Conservation (phyloP, 2,797 vertebrate species). For the Notoglanidium macrostoma region DNA sequence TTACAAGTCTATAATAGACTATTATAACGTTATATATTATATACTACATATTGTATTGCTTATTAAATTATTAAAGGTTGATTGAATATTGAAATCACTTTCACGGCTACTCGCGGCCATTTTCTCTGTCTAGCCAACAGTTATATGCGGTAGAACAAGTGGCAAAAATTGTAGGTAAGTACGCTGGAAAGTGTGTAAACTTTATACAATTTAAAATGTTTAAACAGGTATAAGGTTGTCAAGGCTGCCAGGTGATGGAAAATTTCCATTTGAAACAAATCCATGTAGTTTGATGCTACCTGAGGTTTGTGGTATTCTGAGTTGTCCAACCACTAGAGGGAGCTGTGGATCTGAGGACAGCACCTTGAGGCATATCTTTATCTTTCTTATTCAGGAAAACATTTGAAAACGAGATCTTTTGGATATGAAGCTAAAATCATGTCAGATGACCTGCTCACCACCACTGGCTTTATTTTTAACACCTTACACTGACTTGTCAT, state of each 20-base stretch:
- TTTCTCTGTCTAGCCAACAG: not conserved
- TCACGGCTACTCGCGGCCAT: not conserved
- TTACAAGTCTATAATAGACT: not conserved
- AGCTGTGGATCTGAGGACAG: constrained; percentile 16
- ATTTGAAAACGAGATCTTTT: not conserved
- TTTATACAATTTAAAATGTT: not conserved
- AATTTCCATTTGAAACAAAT: not conserved
- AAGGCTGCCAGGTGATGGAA: not conserved
- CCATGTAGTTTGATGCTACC: not conserved
- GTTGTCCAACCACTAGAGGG: constrained; percentile 58
- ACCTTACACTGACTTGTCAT: not conserved
- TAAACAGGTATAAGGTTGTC: not conserved
- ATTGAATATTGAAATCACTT: not conserved
- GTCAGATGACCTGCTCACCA: not conserved
- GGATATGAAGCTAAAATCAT: not conserved
- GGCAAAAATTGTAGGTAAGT: not conserved
- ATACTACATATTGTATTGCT: not conserved
- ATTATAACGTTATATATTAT: not conserved
- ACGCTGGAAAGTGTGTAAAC: not conserved
- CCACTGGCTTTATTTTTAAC: not conserved
- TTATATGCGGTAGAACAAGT: not conserved
- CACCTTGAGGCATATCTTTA: not conserved
- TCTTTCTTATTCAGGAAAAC: not conserved
- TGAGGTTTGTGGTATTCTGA: not conserved
- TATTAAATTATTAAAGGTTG: not conserved